Evolutionary conservation across 1,140 invertebrate species (phyloP).

Genomic region (Drosophila pachea): DNA sequence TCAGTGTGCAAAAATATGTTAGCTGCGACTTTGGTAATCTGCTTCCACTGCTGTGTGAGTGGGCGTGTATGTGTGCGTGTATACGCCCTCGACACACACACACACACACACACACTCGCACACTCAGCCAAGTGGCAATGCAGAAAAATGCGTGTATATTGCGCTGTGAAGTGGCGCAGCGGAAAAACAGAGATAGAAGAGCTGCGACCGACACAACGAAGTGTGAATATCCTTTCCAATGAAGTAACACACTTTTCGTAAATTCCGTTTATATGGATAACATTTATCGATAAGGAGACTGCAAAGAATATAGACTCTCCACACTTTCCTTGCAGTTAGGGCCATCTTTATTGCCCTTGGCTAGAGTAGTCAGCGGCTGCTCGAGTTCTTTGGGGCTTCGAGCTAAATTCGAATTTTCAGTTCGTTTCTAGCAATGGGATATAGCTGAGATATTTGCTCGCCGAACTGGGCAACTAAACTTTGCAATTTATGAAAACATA

Average conservation of each 20-base stretch:
- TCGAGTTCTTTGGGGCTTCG: background rate
- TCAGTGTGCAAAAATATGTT: slow-evolving; percentile 62
- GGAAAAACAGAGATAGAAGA: slow-evolving; percentile 1
- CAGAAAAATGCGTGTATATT: slow-evolving; percentile 56
- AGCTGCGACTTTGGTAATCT: slow-evolving; percentile 73
- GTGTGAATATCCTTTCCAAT: background rate
- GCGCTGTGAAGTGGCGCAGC: slow-evolving; percentile 44
- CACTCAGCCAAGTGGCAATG: slow-evolving; percentile 34
- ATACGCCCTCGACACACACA: too few species aligned
- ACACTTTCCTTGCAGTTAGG: too few species aligned
- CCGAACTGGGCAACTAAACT: slow-evolving; percentile 32
- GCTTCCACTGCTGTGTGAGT: slow-evolving; percentile 26
- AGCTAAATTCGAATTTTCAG: slow-evolving; percentile 35
- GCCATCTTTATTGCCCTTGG: background rate
- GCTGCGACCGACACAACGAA: background rate
- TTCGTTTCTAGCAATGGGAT: slow-evolving; percentile 28
- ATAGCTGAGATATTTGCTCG: slow-evolving; percentile 30
- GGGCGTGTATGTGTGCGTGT: slow-evolving; percentile 2
- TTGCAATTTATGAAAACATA: slow-evolving; percentile 36
- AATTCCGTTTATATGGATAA: too few species aligned
- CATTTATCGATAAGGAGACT: too few species aligned
- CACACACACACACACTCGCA: too few species aligned
- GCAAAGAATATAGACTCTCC: too few species aligned
- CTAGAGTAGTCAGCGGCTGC: background rate
- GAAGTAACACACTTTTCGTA: too few species aligned